Percentiles rank a stretch among this genome's conserved stretches.
phyloP scores from a whole-genome alignment of 2,113 vertebrate species.

The Oncorhynchus keta region DNA sequence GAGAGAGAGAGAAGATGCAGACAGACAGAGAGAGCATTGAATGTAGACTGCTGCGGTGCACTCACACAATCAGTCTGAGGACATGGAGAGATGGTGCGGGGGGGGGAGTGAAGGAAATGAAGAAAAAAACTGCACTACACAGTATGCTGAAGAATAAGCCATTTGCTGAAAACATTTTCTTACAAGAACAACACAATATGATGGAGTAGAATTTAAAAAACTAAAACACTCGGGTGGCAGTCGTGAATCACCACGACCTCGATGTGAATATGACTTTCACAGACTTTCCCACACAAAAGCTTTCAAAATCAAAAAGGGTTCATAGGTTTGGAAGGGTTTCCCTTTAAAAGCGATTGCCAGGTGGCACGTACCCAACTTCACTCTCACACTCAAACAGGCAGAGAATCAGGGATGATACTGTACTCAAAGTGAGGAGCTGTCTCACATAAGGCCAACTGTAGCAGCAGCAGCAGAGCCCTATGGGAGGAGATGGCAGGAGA shows the following conservation, averaged over 20 bases:
- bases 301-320: neutral
- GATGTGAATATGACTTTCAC: neutral
- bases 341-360: neutral
- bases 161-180: neutral
- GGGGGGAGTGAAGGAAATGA: neutral
- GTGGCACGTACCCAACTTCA: neutral
- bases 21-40: slow-evolving; percentile 6
- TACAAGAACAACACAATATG: neutral
- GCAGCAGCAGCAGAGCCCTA: too few species aligned
- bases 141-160: neutral
- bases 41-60: neutral
- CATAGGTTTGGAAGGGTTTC: neutral
- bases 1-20: neutral
- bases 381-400: neutral
- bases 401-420: too few species aligned
- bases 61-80: neutral
- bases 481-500: too few species aligned
- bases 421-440: too few species aligned
- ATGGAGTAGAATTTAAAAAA: neutral
- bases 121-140: neutral
- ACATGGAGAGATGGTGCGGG: neutral
- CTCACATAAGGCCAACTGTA: too few species aligned
- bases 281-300: neutral
- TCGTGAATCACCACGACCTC: neutral
- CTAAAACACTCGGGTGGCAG: neutral